Conservation (phyloP, 2,797 vertebrate genomes). For the Neomorphus geoffroyi region DNA sequence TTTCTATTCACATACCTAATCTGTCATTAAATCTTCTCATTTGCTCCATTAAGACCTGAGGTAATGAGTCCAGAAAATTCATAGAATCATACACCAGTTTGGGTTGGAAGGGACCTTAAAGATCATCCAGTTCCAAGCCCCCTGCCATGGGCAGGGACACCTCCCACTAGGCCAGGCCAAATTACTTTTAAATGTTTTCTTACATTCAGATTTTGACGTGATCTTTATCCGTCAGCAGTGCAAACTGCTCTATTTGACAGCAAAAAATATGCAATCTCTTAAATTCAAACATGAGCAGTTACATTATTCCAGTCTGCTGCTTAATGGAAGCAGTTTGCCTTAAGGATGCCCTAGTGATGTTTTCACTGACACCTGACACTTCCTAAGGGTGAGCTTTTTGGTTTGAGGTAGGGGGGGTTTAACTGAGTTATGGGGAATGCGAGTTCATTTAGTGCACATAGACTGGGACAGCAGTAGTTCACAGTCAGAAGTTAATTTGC, state of each 20-base stretch:
- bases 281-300: not conserved
- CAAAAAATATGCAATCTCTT: not conserved
- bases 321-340: not conserved
- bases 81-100: no score
- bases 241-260: not conserved
- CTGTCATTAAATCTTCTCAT: not conserved
- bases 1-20: not conserved
- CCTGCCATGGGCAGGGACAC: no score
- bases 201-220: not conserved
- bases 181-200: not conserved
- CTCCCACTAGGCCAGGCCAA: no score
- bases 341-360: not conserved
- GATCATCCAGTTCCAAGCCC: no score
- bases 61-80: not conserved
- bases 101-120: no score
- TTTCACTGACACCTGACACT: not conserved
- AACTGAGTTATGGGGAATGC: not conserved
- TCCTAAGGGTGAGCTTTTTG: not conserved
- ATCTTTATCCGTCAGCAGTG: not conserved
- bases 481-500: constrained; percentile 6
- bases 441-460: not conserved
- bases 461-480: not conserved
- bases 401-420: not conserved
- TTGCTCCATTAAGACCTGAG: not conserved
- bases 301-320: not conserved